These are phyloP conservation scores for Melanerpes formicivorus DNA, from an alignment of 2,113 vertebrate genomes.

Conservation along the genomic window DNA sequence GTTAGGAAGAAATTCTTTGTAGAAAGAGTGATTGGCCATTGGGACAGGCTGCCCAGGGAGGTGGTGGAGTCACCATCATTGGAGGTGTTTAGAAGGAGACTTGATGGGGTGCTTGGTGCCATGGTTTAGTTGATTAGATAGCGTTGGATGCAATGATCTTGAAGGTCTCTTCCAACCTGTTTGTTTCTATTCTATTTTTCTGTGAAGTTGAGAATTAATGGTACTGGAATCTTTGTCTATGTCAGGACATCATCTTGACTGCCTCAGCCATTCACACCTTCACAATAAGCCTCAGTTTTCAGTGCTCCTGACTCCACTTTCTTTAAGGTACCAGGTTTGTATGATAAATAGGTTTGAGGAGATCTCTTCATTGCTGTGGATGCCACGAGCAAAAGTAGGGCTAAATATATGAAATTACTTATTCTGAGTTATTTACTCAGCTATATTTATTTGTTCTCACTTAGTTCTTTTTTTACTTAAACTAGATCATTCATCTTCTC, in stretches of 20 bases:
- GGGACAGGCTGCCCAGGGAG: no score
- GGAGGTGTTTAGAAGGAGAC: no score
- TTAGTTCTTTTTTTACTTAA: constrained; percentile 39
- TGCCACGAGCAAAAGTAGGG: not conserved
- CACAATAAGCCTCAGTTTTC: not conserved
- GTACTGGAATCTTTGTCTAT: not conserved
- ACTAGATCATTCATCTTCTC: constrained; percentile 39
- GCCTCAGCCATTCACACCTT: not conserved
- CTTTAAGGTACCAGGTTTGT: not conserved
- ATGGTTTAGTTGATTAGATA: no score
- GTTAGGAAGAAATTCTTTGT: no score
- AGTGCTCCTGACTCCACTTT: not conserved
- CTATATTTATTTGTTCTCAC: constrained; percentile 34
- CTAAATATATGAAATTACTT: constrained; percentile 17
- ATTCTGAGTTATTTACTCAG: constrained; percentile 54
- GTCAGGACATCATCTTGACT: not conserved
- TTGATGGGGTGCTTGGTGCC: no score
- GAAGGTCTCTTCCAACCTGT: no score
- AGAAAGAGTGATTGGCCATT: no score
- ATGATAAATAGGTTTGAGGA: constrained; percentile 30
- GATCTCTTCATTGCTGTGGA: constrained; percentile 11
- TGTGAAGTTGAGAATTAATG: not conserved
- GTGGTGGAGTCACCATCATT: no score
- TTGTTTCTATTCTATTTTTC: not conserved
- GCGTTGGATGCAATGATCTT: no score